A percentile compares a stretch with the other conserved stretches of the same genome.
These are phyloP conservation scores for Stigmatopora nigra DNA, from an alignment of 2,113 vertebrate species.

Conservation along the genomic window DNA sequence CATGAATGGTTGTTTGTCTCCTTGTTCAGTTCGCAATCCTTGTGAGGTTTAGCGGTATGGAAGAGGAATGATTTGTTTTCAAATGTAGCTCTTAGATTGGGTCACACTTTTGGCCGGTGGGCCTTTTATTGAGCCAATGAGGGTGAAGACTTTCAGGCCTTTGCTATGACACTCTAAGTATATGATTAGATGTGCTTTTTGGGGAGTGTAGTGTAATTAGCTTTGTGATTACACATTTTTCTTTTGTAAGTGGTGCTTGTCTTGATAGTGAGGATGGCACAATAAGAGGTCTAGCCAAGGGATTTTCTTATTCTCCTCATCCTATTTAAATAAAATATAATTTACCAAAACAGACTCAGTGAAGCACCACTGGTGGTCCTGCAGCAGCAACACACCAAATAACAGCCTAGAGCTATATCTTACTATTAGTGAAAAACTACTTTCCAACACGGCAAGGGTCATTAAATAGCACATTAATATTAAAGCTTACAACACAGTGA, in stretches of 20 bases:
- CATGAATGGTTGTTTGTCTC: too few relatives aligned
- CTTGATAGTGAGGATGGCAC: not conserved
- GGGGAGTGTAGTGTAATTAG: not conserved
- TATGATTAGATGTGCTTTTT: slow-evolving; percentile 4
- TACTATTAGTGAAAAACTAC: slow-evolving; percentile 45
- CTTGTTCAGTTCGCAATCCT: too few relatives aligned
- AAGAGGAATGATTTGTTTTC: too few relatives aligned
- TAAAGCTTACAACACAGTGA: slow-evolving; percentile 65
- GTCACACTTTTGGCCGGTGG: not conserved
- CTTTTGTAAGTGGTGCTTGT: not conserved
- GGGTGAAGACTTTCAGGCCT: too few relatives aligned
- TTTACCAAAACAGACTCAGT: slow-evolving; percentile 2
- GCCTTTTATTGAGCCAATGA: not conserved
- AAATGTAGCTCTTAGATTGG: not conserved
- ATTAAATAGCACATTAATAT: slow-evolving; percentile 66
- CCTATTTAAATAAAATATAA: slow-evolving; percentile 16
- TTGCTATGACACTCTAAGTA: not conserved
- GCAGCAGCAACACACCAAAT: slow-evolving; percentile 21
- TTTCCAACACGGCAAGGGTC: slow-evolving; percentile 43
- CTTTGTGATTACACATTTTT: not conserved
- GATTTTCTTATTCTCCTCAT: slow-evolving; percentile 6
- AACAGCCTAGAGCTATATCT: slow-evolving; percentile 39
- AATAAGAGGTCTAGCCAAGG: not conserved
- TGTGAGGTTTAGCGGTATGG: too few relatives aligned
- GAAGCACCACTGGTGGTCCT: slow-evolving; percentile 15